phyloP scores from a whole-genome alignment of 1,140 invertebrate genomes.

The Drosophila albomicans region DNA sequence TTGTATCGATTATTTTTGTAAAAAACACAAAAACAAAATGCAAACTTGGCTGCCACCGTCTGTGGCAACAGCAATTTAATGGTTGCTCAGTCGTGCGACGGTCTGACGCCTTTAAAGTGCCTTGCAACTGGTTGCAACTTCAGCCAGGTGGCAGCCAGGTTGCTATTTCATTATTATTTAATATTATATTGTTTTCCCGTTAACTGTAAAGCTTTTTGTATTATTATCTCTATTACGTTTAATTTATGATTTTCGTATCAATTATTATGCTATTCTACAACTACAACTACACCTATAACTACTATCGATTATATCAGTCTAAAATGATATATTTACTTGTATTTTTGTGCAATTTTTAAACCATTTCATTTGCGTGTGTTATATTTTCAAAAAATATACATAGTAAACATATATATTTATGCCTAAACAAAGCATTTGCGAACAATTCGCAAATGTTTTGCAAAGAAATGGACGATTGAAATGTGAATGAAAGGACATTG shows the following conservation, averaged over 20 bases:
- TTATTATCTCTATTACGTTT: conserved; percentile 81
- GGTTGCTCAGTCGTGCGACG: conserved; percentile 24
- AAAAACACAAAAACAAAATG: neutral
- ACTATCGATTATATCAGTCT: conserved; percentile 16
- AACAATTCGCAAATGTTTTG: conserved; percentile 15
- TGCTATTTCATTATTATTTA: conserved; percentile 23
- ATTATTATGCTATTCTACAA: conserved; percentile 14
- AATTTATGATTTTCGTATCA: conserved; percentile 75
- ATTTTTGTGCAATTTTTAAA: conserved; percentile 79
- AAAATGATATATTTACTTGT: conserved; percentile 57
- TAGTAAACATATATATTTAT: conserved; percentile 42
- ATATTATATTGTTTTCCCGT: conserved; percentile 40
- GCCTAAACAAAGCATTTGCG: conserved; percentile 48
- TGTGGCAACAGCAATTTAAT: neutral
- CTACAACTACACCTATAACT: no score
- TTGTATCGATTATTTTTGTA: conserved; percentile 57
- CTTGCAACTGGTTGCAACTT: neutral
- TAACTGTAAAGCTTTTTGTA: conserved; percentile 74
- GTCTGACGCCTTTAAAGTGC: neutral
- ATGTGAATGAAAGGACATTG: conserved; percentile 39
- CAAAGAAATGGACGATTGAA: conserved; percentile 15
- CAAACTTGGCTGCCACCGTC: conserved; percentile 8
- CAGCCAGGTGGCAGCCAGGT: neutral
- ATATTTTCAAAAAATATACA: conserved; percentile 79
- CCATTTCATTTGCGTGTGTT: conserved; percentile 76